Percentiles rank a stretch among this genome's conserved stretches.
Evolutionary conservation across 2,888 invertebrate genomes (phyloP).

Genomic region (Drosophila neonasuta): DNA sequence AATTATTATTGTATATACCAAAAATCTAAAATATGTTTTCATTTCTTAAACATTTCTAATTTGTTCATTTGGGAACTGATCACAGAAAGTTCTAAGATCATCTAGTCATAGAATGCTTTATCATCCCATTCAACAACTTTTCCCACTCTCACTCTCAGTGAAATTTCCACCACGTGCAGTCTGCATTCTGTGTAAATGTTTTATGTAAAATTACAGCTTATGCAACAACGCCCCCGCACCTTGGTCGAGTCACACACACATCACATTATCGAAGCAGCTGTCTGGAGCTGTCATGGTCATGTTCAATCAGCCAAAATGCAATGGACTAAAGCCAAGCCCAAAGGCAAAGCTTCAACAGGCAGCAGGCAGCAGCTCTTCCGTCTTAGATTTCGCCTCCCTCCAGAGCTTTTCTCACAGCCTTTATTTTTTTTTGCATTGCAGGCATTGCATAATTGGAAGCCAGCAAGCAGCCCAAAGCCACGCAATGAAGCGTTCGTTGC

Average conservation of each 20-base stretch:
- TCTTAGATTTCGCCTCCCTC: not conserved
- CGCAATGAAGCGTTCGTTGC: constrained; percentile 41
- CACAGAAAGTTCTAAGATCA: too few species aligned
- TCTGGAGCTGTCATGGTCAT: constrained; percentile 65
- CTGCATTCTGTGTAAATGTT: constrained; percentile 13
- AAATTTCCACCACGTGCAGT: not conserved
- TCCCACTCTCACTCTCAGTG: not conserved
- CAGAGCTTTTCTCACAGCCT: constrained; percentile 27
- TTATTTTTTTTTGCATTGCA: not conserved
- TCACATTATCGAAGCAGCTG: constrained; percentile 33
- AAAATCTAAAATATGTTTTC: too few species aligned
- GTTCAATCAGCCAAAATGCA: constrained; percentile 46
- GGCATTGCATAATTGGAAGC: constrained; percentile 48
- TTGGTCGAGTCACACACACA: constrained; percentile 3
- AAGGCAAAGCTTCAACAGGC: constrained; percentile 33
- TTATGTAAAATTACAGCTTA: constrained; percentile 12
- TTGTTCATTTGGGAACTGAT: too few species aligned
- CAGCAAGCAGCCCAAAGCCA: constrained; percentile 42
- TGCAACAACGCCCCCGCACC: constrained; percentile 22
- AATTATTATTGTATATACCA: too few species aligned
- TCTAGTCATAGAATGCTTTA: not conserved
- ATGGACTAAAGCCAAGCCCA: constrained; percentile 40
- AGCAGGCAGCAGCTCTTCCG: too few species aligned
- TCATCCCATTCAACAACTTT: not conserved
- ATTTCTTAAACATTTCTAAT: too few species aligned